Evolutionary conservation across 2,113 vertebrate genomes (phyloP).

Genomic region (Epinephelus cyanopodus): DNA sequence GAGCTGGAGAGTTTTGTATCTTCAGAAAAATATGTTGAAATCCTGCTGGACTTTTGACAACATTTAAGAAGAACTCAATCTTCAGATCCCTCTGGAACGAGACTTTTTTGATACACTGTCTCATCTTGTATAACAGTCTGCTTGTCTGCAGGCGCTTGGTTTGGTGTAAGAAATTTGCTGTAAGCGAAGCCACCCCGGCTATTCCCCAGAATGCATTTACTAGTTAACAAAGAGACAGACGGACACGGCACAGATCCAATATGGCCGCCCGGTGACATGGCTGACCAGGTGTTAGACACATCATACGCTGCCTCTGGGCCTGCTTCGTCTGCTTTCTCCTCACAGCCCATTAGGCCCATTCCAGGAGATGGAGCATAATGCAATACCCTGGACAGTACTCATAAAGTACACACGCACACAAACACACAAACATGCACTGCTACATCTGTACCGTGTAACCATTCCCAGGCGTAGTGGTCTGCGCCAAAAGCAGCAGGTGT

Average conservation of each 20-base stretch:
- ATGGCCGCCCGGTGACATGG: constrained; percentile 66
- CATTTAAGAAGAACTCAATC: not conserved
- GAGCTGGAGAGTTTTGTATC: not conserved
- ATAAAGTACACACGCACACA: constrained; percentile 36
- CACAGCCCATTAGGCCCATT: constrained; percentile 76
- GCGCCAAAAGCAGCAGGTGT: constrained; percentile 77
- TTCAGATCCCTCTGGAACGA: not conserved
- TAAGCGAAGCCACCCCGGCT: constrained; percentile 4
- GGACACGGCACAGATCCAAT: constrained; percentile 55
- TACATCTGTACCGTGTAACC: constrained; percentile 53
- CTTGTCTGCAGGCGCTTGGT: constrained; percentile 2
- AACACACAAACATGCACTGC: constrained; percentile 27
- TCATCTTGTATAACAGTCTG: not conserved
- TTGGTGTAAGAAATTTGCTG: constrained; percentile 18
- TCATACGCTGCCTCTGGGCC: constrained; percentile 64
- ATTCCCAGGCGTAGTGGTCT: constrained; percentile 27
- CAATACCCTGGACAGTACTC: constrained; percentile 49
- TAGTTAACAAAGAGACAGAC: constrained; percentile 67
- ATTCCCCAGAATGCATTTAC: constrained; percentile 28
- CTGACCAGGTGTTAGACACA: constrained; percentile 79
- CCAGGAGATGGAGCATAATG: constrained; percentile 66
- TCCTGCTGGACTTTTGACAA: not conserved
- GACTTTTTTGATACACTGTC: not conserved
- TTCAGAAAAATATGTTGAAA: not conserved
- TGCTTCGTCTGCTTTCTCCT: constrained; percentile 71